Evolutionary conservation across 2,888 invertebrate genomes (phyloP).

Genomic region (Tribolium freemani): DNA sequence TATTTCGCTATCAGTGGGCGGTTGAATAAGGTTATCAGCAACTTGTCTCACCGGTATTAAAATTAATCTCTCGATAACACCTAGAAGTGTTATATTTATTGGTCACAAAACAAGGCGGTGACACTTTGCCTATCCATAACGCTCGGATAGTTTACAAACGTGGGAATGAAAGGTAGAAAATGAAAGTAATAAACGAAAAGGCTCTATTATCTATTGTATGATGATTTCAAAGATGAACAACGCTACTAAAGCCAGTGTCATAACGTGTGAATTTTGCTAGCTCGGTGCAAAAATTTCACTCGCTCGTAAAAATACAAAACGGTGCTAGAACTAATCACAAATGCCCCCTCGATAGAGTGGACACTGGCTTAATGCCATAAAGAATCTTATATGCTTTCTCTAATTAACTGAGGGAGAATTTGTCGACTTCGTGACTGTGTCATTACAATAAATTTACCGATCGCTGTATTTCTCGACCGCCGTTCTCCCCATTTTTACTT

Average conservation of each 20-base stretch:
- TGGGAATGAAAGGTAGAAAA: constrained; percentile 38
- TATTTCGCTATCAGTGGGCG: constrained; percentile 3
- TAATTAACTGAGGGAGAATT: constrained; percentile 14
- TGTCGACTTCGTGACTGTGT: constrained; percentile 20
- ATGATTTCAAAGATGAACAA: constrained; percentile 16
- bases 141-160: constrained; percentile 23
- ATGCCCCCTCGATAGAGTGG: constrained; percentile 5
- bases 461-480: neutral
- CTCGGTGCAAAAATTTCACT: neutral
- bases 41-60: neutral
- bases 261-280: constrained; percentile 7
- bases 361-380: neutral
- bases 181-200: constrained; percentile 34
- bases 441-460: constrained; percentile 19
- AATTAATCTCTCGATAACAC: constrained; percentile 9
- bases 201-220: constrained; percentile 34
- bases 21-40: constrained; percentile 7
- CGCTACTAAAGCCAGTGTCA: constrained; percentile 20
- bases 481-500: constrained; percentile 10
- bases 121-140: constrained; percentile 20
- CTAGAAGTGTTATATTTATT: constrained; percentile 5
- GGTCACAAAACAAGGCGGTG: constrained; percentile 17
- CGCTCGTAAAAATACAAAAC: neutral
- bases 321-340: constrained; percentile 1
- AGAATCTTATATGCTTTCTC: constrained; percentile 20